phyloP scores from a whole-genome alignment of 2,888 invertebrate species.

The Diogma glabrata region DNA sequence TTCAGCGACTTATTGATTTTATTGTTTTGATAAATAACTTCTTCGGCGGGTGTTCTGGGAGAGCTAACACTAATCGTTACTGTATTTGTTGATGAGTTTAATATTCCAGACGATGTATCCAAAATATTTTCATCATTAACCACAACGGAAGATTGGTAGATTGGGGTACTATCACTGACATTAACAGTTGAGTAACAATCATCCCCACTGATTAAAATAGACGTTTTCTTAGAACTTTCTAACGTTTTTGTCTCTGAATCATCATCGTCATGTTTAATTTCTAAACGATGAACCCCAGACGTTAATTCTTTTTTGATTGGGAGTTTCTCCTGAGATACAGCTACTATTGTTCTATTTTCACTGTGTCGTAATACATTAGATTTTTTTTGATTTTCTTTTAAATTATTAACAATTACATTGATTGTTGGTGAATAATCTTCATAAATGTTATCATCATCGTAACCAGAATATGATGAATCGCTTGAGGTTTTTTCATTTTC shows the following conservation, averaged over 20 bases:
- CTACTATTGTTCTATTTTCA: conserved; percentile 36
- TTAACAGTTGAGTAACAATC: conserved; percentile 67
- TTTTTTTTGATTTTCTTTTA: conserved; percentile 33
- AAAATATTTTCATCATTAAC: conserved; percentile 45
- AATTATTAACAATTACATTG: conserved; percentile 9
- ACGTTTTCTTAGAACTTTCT: conserved; percentile 47
- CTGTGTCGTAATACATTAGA: conserved; percentile 17
- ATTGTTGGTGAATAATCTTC: conserved; percentile 6
- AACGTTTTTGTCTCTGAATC: conserved; percentile 30
- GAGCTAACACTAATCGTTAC: conserved; percentile 46
- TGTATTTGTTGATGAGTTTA: conserved; percentile 44
- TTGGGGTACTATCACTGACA: conserved; percentile 53
- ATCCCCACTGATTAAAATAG: conserved; percentile 61
- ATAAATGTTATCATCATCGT: conserved; percentile 7
- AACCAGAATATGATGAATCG: neutral
- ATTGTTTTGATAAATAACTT: conserved; percentile 32
- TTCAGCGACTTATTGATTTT: conserved; percentile 31
- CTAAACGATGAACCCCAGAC: conserved; percentile 40
- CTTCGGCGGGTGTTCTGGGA: conserved; percentile 25
- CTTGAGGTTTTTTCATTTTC: conserved; percentile 1
- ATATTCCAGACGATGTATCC: conserved; percentile 35
- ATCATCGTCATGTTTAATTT: conserved; percentile 45
- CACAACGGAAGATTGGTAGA: conserved; percentile 62
- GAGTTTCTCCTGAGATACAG: conserved; percentile 32
- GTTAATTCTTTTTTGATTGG: conserved; percentile 26